A percentile compares a stretch with the other conserved stretches of the same genome.
Conservation (phyloP, 2,113 vertebrate genomes). For the Xiphias gladius region DNA sequence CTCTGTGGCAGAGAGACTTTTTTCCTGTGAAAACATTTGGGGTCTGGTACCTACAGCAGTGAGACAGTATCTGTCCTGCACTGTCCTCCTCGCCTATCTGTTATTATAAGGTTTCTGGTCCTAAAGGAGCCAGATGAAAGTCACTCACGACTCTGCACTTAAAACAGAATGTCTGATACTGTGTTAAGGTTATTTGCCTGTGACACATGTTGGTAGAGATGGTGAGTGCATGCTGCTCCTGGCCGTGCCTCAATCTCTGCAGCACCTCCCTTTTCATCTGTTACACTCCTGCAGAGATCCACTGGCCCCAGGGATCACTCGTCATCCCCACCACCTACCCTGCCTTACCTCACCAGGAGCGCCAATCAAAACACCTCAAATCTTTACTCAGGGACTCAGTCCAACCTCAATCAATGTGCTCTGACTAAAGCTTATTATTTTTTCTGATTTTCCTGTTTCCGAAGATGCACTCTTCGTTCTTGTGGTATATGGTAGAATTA, state of each 20-base stretch:
- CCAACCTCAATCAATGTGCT: conserved; percentile 31
- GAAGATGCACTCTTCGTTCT: conserved; percentile 52
- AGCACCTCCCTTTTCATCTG: conserved; percentile 59
- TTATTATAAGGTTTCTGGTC: neutral
- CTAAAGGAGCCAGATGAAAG: conserved; percentile 65
- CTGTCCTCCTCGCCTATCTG: neutral
- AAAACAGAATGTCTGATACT: conserved; percentile 75
- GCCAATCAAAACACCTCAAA: conserved; percentile 38
- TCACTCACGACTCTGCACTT: conserved; percentile 56
- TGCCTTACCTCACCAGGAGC: neutral
- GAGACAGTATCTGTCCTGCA: neutral
- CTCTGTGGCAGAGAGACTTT: neutral
- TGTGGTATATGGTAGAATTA: conserved; percentile 52
- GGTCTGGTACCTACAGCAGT: neutral
- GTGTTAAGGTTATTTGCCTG: conserved; percentile 40
- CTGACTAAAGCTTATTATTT: conserved; percentile 31
- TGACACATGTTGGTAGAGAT: conserved; percentile 36
- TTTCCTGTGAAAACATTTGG: neutral
- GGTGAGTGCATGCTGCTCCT: conserved; percentile 23
- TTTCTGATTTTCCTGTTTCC: conserved; percentile 29
- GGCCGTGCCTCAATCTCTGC: conserved; percentile 39
- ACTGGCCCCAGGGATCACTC: neutral
- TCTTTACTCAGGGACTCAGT: neutral
- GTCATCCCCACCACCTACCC: neutral
- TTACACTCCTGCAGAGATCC: conserved; percentile 41